Base-by-base conservation (phyloP, 2,113 vertebrate species). In the Harpagus bidentatus region DNA sequence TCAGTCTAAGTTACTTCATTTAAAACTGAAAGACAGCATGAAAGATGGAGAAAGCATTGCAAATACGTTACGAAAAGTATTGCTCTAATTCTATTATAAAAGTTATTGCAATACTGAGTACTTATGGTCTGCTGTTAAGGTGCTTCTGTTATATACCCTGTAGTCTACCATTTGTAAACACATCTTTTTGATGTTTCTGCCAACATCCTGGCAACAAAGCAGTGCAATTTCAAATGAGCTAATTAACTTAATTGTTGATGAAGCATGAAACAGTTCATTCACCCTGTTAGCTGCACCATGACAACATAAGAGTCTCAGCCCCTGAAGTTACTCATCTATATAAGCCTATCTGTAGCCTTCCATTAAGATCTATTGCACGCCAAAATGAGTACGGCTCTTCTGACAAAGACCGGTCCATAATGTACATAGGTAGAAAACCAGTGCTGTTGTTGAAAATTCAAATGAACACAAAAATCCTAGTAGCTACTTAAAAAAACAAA, bases 191-290 rank as follows among this genome's bases (percentile, higher is more conserved):
- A 99, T 99, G 99, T 99, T 99, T 98, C 98, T 98, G 98, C 99
- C 98, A 99, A 99, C 99, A 99, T 99, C 98, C 98, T 97, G 98
- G 99, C 99, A 99, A 99, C 99, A 99, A 99, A 99, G 99, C 98
- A 98, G 98, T 98, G 99, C 99, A 99, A 99, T 99, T 99, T 99
- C 99, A 99, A 99, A 99, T 99, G 99, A 99, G 99, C 99, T 99
- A 99, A 99, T 99, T 99, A 99, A 99, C 99, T 99, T 99, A 99
- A 99, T 99, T 99, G 99, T 99, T 99, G 99, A 99, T 99, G 99
- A 99, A 99, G 99, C 99, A 99, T 99, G 99, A 99, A 99, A 98
- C 98, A 99, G 99, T 99, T 99, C 99, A 99, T 99, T 99, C 98
- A 99, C 99, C 99, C 98, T 98, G 99, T 98, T 98, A 99, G 98